Evolutionary conservation across 1,140 invertebrate species (phyloP), one percentile per base, ranked within the genome.

Genomic region (Conopomorpha cramerella): DNA sequence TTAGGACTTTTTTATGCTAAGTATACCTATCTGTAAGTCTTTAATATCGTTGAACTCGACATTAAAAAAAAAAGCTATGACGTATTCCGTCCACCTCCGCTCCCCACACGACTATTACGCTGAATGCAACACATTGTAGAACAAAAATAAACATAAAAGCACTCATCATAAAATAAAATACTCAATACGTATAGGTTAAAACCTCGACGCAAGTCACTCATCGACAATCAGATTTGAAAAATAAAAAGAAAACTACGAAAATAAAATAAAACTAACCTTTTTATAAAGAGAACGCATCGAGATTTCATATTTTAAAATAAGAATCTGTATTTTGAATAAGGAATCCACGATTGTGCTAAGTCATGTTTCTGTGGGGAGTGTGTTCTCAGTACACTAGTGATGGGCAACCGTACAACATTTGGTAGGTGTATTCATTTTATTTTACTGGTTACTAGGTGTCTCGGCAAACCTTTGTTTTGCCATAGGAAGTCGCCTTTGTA

Each of bases 231-330:
- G 11, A 11, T 30, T 3, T 11, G 13, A 30, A 30, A 30, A 30
- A 14, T 7, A 25, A 25, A 25, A 25, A 25, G 23, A 25, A 25
- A 6, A n/a, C 6, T 25, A 25, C n/a, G n/a, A 25, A 6, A 30
- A 11, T 4, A 30, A 23, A 23, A 23, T 23, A 23, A 23, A 23
- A 4, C 4, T 23, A 23, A 23, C 4, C 10, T 10, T 23, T 23
- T 23, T n/a, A n/a, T n/a, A n/a, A n/a, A n/a, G n/a, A n/a, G 19
- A 23, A 23, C 19, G 19, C 28, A 14, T 30, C 13, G 28, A 30
- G 28, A 30, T 30, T 30, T 30, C 28, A 30, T 30, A 30, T 30
- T 30, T 30, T 30, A 30, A 30, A 30, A 30, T 23, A 23, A 23
- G 19, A 23, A 6, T 23, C 19, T 10, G 19, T n/a, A n/a, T 23